Evolutionary conservation across 2,888 invertebrate species (phyloP), one percentile per base, ranked within the genome.

Genomic region (Magallana nippona): DNA sequence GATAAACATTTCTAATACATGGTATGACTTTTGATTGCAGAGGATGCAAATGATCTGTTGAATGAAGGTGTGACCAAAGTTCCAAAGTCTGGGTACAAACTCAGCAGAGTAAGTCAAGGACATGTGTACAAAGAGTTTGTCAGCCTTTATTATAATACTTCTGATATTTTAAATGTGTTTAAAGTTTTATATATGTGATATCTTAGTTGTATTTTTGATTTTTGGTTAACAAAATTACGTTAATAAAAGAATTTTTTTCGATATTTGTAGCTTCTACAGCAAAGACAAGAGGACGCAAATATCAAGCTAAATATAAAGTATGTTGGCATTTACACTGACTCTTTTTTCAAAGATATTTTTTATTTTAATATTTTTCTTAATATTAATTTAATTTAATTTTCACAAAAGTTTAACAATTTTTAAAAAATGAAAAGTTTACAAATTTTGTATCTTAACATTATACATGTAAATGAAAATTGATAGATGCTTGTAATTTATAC

Each of bases 251-350:
- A 19, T 56, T 55, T 63, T 56, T 79, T 81, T 44, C 78, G 79
- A n/a, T 60, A 27, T 27, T 87, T 87, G 32, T 84, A 91, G 92
- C 88, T 89, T 63, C 78, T 91, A 78, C 85, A 89, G 56, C 88
- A 91, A 62, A 86, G 91, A 80, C 86, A 87, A 55, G 89, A 91
- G 82, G 91, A 91, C 71, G 89, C 91, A 1, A 87, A 89, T 83
- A 90, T 92, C 10, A 92, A 92, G 78, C 86, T 92, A 1, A 92
- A 91, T 77, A 92, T 92, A 80, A 92, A 92, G 92, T 92, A 89
- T 90, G 91, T 90, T 44, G 44, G 8, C 44, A 44, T 44, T 44
- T 44, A 44, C 44, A 8, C 5, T 44, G 44, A 44, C 44, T 44
- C n/a, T 8, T 44, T 44, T 44, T 44, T 44, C 44, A 44, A 44